Evolutionary conservation across 2,797 vertebrate genomes (phyloP), one percentile per base, ranked within the genome.

Genomic region (Anabacerthia variegaticeps): DNA sequence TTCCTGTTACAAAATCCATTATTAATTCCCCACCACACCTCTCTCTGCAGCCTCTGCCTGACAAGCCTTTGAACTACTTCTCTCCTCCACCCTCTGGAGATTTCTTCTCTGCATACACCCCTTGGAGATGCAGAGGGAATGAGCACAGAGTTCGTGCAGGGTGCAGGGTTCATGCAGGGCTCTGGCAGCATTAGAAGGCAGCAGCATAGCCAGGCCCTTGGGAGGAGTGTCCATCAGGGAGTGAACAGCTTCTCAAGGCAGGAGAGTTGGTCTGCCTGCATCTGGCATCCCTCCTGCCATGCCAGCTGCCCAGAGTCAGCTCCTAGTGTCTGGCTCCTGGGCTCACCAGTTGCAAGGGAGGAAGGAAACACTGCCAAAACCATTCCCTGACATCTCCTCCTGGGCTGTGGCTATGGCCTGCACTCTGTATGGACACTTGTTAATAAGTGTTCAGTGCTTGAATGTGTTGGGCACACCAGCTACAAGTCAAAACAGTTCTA

Each of bases 181-280:
- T 16, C 69, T 4, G 23, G 79, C 66, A 20, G 77, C 39, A 4
- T 18, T 3, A 12, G 82, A 62, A 36, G 39, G 61, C 27, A 16
- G 37, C 1, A 2, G 71, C 56, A 10, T 0, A 1, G 2, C 41
- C 59, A 4, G 32, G n/a, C 19, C 41, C 22, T 3, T 0, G 4
- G 27, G 14, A 66, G 18, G 5, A 54, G 19, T 3, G 2, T 9
- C 7, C 32, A 1, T 7, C 54, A 4, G 52, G 44, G 54, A 71
- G 8, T 7, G 3, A 24, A 4, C 8, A 6, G 30, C 87, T 74
- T 5, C 46, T 55, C 10, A 0, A n/a, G 54, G 54, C 15, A 58
- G 69, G 59, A 86, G 41, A 37, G 23, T 8, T 4, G 0, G 5
- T n/a, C 58, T 85, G 56, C 34, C 65, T 22, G 0, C 0, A 1